A percentile compares a stretch with the other conserved stretches of the same genome.
These are phyloP conservation scores for Apodemia mormo DNA, from an alignment of 2,888 invertebrate species.

Conservation along the genomic window DNA sequence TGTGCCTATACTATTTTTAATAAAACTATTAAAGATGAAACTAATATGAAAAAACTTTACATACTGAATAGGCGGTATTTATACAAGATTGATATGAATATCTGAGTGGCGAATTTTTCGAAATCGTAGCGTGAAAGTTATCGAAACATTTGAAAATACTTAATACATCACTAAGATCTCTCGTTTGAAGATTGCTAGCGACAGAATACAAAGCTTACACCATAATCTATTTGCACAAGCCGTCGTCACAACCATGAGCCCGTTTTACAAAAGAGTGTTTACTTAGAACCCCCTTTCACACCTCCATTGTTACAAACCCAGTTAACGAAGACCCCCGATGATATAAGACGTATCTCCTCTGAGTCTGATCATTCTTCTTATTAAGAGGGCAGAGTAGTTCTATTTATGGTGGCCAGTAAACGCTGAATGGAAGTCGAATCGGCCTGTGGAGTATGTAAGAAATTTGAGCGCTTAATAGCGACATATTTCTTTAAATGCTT, in stretches of 20 bases:
- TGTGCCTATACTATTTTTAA: no score
- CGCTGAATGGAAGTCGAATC: slow-evolving; percentile 65
- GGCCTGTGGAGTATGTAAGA: slow-evolving; percentile 58
- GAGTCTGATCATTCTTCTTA: slow-evolving; percentile 30
- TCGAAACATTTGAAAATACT: background rate
- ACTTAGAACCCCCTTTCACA: slow-evolving; percentile 78
- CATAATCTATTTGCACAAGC: slow-evolving; percentile 76
- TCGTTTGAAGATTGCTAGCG: slow-evolving; percentile 32
- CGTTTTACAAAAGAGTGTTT: slow-evolving; percentile 76
- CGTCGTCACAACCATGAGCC: slow-evolving; percentile 59
- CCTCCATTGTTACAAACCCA: slow-evolving; percentile 69
- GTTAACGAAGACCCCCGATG: slow-evolving; percentile 44
- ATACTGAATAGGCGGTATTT: no score
- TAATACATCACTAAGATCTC: slow-evolving; percentile 26
- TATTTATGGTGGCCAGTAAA: slow-evolving; percentile 43
- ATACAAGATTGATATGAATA: no score
- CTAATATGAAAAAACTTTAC: no score
- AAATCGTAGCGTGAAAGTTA: background rate
- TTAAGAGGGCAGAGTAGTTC: slow-evolving; percentile 42
- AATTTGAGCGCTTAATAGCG: slow-evolving; percentile 52
- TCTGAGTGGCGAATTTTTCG: background rate
- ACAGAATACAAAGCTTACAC: slow-evolving; percentile 57
- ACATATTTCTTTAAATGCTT: slow-evolving; percentile 38
- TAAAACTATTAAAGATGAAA: no score
- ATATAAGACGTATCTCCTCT: slow-evolving; percentile 41